Percentiles rank a stretch among this genome's conserved stretches.
Conservation (phyloP, 2,113 vertebrate genomes). For the Engystomops pustulosus region DNA sequence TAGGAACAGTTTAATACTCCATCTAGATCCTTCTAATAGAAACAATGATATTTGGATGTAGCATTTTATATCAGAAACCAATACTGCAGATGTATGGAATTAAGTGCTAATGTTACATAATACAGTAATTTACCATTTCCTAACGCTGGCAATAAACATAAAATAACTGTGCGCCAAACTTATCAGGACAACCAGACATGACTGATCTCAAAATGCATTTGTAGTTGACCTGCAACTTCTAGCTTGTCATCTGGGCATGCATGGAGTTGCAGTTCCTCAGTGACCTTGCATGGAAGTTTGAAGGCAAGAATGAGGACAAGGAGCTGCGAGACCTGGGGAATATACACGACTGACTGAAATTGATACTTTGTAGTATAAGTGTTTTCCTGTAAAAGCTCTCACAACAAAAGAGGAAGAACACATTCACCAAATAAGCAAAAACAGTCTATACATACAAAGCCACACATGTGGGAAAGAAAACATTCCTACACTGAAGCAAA, state of each 20-base stretch:
- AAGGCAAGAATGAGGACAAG: neutral
- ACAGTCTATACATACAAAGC: neutral
- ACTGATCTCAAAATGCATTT: no score
- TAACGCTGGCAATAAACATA: no score
- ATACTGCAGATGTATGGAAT: neutral
- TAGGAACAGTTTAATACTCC: conserved; percentile 67
- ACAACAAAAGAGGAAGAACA: neutral
- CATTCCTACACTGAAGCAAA: neutral
- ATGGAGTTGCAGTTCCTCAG: no score
- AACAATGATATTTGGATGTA: neutral
- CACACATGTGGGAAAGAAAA: neutral
- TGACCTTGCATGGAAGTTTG: neutral
- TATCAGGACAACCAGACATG: no score
- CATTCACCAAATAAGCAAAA: neutral
- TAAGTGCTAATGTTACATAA: neutral
- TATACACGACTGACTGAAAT: neutral
- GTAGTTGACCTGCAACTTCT: no score
- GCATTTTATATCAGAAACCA: neutral
- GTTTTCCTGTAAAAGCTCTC: neutral
- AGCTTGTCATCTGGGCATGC: no score
- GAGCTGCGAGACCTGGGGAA: neutral
- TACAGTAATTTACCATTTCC: no score
- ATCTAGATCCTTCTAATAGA: conserved; percentile 58
- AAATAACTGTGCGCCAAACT: no score
- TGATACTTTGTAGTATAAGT: neutral